These are phyloP conservation scores for Suricata suricatta DNA, from an alignment of 2,113 vertebrate species.

Conservation along the genomic window DNA sequence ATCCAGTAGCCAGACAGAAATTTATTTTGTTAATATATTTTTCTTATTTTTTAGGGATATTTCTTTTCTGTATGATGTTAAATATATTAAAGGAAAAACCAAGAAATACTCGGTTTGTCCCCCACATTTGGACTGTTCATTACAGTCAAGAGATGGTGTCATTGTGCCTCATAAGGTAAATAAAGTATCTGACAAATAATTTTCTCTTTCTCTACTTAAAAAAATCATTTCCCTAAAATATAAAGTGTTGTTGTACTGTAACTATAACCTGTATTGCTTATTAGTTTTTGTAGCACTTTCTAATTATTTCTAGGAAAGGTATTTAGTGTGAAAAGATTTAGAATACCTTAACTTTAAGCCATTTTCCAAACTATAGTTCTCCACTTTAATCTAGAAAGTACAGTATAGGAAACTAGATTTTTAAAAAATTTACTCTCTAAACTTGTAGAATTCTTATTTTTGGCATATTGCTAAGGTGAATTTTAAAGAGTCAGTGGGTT, in stretches of 20 bases:
- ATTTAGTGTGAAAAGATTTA: constrained; percentile 12
- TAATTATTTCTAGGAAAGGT: constrained; percentile 1
- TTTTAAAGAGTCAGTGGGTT: constrained; percentile 5
- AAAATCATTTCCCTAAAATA: background rate
- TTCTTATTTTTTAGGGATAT: constrained; percentile 85
- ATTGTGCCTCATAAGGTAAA: constrained; percentile 45
- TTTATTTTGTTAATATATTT: background rate
- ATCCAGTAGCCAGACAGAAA: background rate
- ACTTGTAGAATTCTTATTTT: constrained; percentile 14
- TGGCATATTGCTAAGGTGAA: background rate
- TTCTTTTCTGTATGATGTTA: constrained; percentile 89
- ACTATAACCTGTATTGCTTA: background rate
- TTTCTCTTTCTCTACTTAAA: background rate
- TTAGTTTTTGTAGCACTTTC: background rate
- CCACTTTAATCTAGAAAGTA: constrained; percentile 9
- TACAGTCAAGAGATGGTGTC: background rate
- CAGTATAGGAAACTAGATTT: background rate
- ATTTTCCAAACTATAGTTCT: background rate
- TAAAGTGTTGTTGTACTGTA: background rate
- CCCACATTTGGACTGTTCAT: background rate
- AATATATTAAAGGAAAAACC: constrained; percentile 71
- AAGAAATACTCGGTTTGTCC: background rate
- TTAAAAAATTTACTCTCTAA: background rate
- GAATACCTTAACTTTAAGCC: background rate
- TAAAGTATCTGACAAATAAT: background rate